Evolutionary conservation across 2,797 vertebrate genomes (phyloP), one percentile per base, ranked within the genome.

Genomic region (Gambelia wislizenii): DNA sequence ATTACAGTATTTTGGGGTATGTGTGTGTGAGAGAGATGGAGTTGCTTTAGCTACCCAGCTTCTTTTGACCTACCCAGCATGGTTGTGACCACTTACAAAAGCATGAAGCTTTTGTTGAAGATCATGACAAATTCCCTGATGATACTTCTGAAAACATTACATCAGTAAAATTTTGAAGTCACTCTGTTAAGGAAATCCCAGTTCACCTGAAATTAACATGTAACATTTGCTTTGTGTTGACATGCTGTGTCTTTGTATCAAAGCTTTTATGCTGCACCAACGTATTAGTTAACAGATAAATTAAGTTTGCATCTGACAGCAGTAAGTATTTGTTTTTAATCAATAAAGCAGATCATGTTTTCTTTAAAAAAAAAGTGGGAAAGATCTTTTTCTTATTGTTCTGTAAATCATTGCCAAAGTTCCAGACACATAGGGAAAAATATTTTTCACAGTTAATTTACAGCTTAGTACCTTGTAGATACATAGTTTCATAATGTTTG

Each of bases 401-500:
- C 3, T 13, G 20, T 42, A 74, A 91, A 56, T 54, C n/a, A 54
- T 90, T 78, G n/a, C 47, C 67, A 79, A 89, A 89, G 75, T 90
- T 95, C 91, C 84, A 89, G 90, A 94, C 90, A 92, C 84, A 93
- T 86, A 76, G 86, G 93, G 47, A n/a, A 70, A 86, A 94, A 95
- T 94, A 93, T 91, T 95, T 95, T 96, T 94, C 93, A 93, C 84
- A 93, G 95, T 91, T 92, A 91, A 83, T 92, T 95, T 94, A 94
- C 93, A 92, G 72, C 95, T 94, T 76, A 94, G 95, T 95, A 96
- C 92, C 95, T 90, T 91, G 94, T 80, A 94, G 95, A 93, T 96
- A 94, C 94, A 93, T 87, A 94, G 93, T 91, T 95, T 95, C 93
- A 94, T 94, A 94, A 87, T 94, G 93, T 92, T 93, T 92, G 91